These are phyloP conservation scores for Pollicipes pollicipes DNA, from an alignment of 1,140 invertebrate species.

Conservation along the genomic window DNA sequence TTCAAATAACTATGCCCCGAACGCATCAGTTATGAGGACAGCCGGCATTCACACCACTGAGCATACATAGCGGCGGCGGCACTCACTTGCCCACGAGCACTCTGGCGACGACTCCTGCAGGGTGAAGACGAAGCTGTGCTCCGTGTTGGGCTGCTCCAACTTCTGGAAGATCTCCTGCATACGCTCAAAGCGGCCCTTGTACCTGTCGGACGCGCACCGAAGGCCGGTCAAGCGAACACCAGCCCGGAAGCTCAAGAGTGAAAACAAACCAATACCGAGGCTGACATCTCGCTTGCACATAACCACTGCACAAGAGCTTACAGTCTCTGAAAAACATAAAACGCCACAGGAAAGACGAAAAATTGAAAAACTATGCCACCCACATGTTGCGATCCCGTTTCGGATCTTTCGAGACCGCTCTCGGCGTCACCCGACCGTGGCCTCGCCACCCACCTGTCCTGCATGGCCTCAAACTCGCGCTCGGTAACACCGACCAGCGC, in stretches of 20 bases:
- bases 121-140: slow-evolving; percentile 18
- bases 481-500: slow-evolving; percentile 15
- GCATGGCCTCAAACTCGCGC: slow-evolving; percentile 6
- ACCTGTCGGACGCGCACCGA: too few species aligned
- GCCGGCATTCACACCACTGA: neutral
- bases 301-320: neutral
- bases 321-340: neutral
- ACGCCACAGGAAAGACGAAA: too few species aligned
- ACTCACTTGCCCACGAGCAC: slow-evolving; percentile 18
- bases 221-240: too few species aligned
- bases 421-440: too few species aligned
- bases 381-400: too few species aligned
- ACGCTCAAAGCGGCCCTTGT: slow-evolving; percentile 18
- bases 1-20: too few species aligned
- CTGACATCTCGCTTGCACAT: neutral
- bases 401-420: too few species aligned
- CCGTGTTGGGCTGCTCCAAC: slow-evolving; percentile 16
- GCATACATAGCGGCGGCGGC: neutral
- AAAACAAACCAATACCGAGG: slow-evolving; percentile 4
- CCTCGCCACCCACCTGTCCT: neutral
- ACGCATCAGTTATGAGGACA: too few species aligned
- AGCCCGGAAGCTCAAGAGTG: too few species aligned
- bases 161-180: slow-evolving; percentile 16
- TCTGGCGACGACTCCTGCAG: slow-evolving; percentile 15
- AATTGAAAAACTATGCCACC: too few species aligned